These are phyloP conservation scores for Donacobius atricapilla DNA, from an alignment of 2,113 vertebrate genomes.

Conservation along the genomic window DNA sequence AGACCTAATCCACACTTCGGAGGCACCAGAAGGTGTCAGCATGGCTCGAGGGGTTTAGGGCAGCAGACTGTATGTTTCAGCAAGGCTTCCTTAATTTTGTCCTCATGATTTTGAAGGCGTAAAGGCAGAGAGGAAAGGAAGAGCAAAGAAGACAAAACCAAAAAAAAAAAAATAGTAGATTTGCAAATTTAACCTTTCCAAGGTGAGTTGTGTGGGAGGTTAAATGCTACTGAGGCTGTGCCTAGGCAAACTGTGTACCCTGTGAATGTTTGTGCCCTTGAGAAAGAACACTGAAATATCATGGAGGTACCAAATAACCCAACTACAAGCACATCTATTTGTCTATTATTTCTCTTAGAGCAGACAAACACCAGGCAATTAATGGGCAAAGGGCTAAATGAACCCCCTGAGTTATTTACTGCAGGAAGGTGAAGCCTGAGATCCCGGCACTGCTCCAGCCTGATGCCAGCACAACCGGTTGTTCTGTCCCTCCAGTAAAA, in stretches of 20 bases:
- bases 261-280: neutral
- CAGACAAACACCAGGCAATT: neutral
- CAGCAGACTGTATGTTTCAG: neutral
- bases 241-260: neutral
- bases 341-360: fast-evolving
- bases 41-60: neutral
- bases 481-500: neutral
- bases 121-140: neutral
- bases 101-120: neutral
- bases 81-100: neutral
- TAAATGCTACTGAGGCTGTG: neutral
- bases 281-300: neutral
- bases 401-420: neutral
- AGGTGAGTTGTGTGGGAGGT: neutral
- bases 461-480: neutral
- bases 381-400: neutral
- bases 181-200: neutral
- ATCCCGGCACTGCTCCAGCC: neutral
- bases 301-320: neutral
- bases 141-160: neutral
- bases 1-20: neutral
- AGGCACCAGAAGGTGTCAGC: neutral
- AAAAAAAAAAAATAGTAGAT: neutral
- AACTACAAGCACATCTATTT: neutral
- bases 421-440: neutral